A percentile compares a stretch with the other conserved stretches of the same genome.
Evolutionary conservation across 2,797 vertebrate species (phyloP).

Genomic region (Monodelphis domestica): DNA sequence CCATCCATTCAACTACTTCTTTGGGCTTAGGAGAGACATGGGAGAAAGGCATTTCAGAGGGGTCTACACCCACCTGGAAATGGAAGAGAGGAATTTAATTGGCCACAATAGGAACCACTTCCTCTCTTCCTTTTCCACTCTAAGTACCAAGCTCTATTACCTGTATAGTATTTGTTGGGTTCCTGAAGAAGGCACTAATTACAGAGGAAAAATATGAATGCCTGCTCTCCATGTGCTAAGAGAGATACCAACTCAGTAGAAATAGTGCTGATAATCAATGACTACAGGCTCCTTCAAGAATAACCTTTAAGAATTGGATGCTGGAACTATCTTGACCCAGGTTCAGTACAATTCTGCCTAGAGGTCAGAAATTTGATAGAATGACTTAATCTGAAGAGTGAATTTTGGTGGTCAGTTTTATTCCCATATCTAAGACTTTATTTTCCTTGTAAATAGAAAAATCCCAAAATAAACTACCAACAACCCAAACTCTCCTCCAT

Average conservation of each 20-base stretch:
- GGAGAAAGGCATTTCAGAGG: slow-evolving; percentile 11
- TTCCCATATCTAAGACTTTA: slow-evolving; percentile 47
- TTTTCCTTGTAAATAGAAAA: slow-evolving; percentile 40
- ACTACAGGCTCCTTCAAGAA: slow-evolving; percentile 2
- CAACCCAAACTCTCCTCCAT: slow-evolving; percentile 24
- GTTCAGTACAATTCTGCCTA: slow-evolving; percentile 16
- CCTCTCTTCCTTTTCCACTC: slow-evolving; percentile 16
- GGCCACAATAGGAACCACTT: slow-evolving; percentile 8
- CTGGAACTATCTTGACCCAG: slow-evolving; percentile 12
- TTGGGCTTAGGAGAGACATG: slow-evolving; percentile 28
- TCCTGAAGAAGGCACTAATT: background rate
- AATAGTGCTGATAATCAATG: background rate
- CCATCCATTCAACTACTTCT: background rate
- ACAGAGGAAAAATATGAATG: background rate
- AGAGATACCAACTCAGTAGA: background rate
- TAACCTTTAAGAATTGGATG: slow-evolving; percentile 24
- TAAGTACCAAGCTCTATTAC: slow-evolving; percentile 33
- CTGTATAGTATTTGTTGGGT: slow-evolving; percentile 23
- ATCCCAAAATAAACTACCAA: slow-evolving; percentile 47
- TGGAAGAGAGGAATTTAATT: slow-evolving; percentile 10
- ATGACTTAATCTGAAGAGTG: background rate
- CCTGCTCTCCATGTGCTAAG: background rate
- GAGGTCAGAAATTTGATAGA: slow-evolving; percentile 16
- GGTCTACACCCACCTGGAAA: background rate
- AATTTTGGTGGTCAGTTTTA: background rate